These are phyloP conservation scores for Elanus axillaris DNA, from an alignment of 2,113 vertebrate species.

Conservation along the genomic window DNA sequence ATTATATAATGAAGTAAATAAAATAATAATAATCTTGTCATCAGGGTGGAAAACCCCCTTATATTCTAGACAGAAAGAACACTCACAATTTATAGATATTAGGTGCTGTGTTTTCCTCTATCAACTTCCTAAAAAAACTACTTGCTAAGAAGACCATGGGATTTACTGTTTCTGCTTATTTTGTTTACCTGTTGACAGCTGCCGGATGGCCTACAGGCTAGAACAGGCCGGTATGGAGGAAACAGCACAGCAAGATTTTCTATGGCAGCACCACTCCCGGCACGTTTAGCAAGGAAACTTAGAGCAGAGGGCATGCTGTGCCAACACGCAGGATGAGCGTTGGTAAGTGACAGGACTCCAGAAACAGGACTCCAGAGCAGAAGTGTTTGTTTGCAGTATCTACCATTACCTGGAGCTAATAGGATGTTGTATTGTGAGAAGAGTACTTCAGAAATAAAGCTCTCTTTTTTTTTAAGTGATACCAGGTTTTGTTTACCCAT, in stretches of 20 bases:
- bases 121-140: not conserved
- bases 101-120: not conserved
- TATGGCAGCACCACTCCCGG: not conserved
- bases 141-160: not conserved
- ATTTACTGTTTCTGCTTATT: not conserved
- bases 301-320: not conserved
- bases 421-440: not conserved
- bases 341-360: not conserved
- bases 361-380: not conserved
- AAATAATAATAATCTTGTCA: not conserved
- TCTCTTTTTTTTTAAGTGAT: not conserved
- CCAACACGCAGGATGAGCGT: fast-evolving
- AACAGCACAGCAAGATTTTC: not conserved
- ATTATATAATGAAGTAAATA: not conserved
- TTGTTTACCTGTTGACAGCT: not conserved
- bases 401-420: not conserved
- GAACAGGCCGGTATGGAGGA: not conserved
- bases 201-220: too few species aligned
- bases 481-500: not conserved
- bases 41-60: not conserved
- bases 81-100: not conserved
- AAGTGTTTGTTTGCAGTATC: not conserved
- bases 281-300: not conserved
- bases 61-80: not conserved
- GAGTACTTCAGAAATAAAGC: not conserved